These are phyloP conservation scores for Yasuhikotakia modesta DNA, from an alignment of 2,797 vertebrate species.

Conservation along the genomic window DNA sequence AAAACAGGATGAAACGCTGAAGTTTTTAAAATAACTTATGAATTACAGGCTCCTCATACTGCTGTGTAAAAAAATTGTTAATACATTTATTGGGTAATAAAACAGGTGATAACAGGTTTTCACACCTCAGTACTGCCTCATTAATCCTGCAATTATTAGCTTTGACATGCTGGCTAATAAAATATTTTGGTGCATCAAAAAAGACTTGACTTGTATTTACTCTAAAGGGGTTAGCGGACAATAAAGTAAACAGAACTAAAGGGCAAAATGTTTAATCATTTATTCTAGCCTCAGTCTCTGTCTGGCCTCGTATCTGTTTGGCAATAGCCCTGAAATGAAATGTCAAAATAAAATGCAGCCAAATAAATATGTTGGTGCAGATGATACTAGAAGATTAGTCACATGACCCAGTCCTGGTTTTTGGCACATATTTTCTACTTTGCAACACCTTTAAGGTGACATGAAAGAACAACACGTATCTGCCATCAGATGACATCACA, in stretches of 20 bases:
- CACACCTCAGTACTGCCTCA: too few species aligned
- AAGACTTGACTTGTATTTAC: constrained; percentile 5
- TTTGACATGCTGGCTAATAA: background rate
- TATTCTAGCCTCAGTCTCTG: constrained; percentile 13
- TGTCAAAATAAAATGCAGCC: constrained; percentile 31
- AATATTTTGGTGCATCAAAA: background rate
- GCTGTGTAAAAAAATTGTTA: too few species aligned
- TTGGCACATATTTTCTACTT: background rate
- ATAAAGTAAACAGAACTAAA: constrained; percentile 35
- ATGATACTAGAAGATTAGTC: background rate
- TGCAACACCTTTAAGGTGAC: background rate
- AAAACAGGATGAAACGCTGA: too few species aligned
- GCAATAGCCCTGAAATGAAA: constrained; percentile 9
- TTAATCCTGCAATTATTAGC: too few species aligned
- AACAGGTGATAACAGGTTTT: too few species aligned
- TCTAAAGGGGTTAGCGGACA: constrained; percentile 1
- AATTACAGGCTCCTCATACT: too few species aligned
- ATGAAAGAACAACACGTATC: background rate
- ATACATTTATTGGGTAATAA: too few species aligned
- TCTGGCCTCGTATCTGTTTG: constrained; percentile 9
- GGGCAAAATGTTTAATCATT: constrained; percentile 54
- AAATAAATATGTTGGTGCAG: constrained; percentile 5
- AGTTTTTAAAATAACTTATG: too few species aligned
- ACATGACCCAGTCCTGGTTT: background rate
- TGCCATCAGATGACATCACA: background rate